These are phyloP conservation scores for Schizopygopsis pylzovi DNA, from an alignment of 2,797 vertebrate species.

Conservation along the genomic window DNA sequence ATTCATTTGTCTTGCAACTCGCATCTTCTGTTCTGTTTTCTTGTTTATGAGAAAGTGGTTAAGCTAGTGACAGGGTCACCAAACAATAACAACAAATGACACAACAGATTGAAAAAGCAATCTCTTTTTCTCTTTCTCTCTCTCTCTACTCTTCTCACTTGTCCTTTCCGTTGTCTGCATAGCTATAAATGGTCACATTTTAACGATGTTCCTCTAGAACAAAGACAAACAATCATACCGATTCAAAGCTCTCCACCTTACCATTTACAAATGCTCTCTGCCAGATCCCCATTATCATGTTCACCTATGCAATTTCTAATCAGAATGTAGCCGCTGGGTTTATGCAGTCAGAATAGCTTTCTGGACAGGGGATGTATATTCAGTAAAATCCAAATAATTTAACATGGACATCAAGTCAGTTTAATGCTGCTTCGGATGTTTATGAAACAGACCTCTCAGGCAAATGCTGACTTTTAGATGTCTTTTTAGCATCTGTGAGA, in stretches of 20 bases:
- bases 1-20: constrained; percentile 30
- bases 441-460: constrained; percentile 64
- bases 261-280: constrained; percentile 11
- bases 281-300: constrained; percentile 26
- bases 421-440: constrained; percentile 63
- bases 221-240: not conserved
- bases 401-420: constrained; percentile 71
- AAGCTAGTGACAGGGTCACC: constrained; percentile 43
- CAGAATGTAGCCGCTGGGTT: constrained; percentile 58
- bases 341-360: constrained; percentile 36
- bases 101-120: constrained; percentile 51
- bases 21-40: constrained; percentile 21
- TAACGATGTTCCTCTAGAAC: not conserved
- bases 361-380: constrained; percentile 61
- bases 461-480: constrained; percentile 11
- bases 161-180: constrained; percentile 36
- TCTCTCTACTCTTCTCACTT: constrained; percentile 16
- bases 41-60: constrained; percentile 30
- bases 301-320: constrained; percentile 30
- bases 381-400: constrained; percentile 63
- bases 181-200: constrained; percentile 25
- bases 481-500: constrained; percentile 35
- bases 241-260: constrained; percentile 39
- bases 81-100: constrained; percentile 46
- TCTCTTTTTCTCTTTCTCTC: constrained; percentile 26